Conservation (phyloP, 2,113 vertebrate species). For the Aegithalos caudatus region DNA sequence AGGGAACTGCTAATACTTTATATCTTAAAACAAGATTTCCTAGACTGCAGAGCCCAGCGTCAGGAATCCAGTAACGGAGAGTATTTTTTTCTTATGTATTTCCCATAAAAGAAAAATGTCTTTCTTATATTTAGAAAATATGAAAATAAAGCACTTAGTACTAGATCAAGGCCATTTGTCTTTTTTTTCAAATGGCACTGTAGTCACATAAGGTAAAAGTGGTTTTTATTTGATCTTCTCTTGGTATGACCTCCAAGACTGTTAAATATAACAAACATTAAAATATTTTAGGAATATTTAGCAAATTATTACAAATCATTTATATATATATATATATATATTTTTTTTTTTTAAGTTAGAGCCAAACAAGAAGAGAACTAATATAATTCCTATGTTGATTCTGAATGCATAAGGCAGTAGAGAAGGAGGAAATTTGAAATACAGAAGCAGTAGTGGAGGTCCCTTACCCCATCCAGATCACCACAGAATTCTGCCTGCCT, state of each 20-base stretch:
- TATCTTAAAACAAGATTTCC: background rate
- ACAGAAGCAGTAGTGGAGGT: background rate
- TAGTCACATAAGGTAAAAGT: background rate
- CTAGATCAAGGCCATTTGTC: background rate
- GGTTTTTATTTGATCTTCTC: background rate
- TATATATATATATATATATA: no score
- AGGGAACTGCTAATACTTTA: background rate
- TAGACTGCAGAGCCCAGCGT: background rate
- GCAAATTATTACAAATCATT: background rate
- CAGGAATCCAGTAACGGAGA: background rate
- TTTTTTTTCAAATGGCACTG: background rate
- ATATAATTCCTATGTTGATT: no score
- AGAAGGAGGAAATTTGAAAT: background rate
- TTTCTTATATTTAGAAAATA: background rate
- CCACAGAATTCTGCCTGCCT: background rate
- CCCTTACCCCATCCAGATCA: background rate
- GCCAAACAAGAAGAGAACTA: background rate
- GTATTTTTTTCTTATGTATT: background rate
- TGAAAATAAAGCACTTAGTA: background rate
- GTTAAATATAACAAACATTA: background rate
- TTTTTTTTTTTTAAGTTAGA: no score
- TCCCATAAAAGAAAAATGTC: background rate
- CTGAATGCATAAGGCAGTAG: background rate
- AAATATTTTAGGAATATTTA: background rate
- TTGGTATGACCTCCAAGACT: background rate